phyloP scores from a whole-genome alignment of 2,113 vertebrate genomes.

The Oncorhynchus masou region DNA sequence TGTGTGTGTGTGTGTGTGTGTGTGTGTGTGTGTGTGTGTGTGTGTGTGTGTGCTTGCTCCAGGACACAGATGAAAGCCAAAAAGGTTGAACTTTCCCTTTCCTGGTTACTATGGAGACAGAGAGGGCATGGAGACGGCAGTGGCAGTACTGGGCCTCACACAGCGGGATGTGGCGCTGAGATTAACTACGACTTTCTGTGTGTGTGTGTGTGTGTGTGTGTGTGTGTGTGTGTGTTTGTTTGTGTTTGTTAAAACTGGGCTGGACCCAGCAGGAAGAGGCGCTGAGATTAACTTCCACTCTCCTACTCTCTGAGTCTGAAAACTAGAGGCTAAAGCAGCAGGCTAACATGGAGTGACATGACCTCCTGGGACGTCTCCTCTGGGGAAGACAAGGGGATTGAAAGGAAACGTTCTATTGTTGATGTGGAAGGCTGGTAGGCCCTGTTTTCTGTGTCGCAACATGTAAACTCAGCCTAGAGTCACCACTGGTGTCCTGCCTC shows the following conservation, averaged over 20 bases:
- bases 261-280: background rate
- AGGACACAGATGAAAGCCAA: constrained; percentile 12
- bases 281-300: too few species aligned
- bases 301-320: constrained; percentile 1
- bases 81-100: constrained; percentile 30
- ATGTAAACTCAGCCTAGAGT: too few species aligned
- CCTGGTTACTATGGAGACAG: constrained; percentile 56
- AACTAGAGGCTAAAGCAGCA: constrained; percentile 54
- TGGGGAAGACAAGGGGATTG: constrained; percentile 1
- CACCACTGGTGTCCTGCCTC: constrained; percentile 9
- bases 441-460: too few species aligned
- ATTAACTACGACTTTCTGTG: constrained; percentile 60
- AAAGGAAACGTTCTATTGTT: background rate
- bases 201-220: too few species aligned
- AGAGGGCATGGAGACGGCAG: constrained; percentile 52
- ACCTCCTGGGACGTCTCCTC: constrained; percentile 33
- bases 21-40: background rate
- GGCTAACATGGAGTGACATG: constrained; percentile 51
- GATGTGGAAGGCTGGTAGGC: constrained; percentile 8
- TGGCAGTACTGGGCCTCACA: constrained; percentile 60
- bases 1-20: background rate
- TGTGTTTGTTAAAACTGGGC: background rate
- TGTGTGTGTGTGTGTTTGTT: too few species aligned
- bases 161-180: constrained; percentile 59
- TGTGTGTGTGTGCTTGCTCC: constrained; percentile 1